Conservation (phyloP, 2,888 invertebrate species). For the Thymelicus acteon region DNA sequence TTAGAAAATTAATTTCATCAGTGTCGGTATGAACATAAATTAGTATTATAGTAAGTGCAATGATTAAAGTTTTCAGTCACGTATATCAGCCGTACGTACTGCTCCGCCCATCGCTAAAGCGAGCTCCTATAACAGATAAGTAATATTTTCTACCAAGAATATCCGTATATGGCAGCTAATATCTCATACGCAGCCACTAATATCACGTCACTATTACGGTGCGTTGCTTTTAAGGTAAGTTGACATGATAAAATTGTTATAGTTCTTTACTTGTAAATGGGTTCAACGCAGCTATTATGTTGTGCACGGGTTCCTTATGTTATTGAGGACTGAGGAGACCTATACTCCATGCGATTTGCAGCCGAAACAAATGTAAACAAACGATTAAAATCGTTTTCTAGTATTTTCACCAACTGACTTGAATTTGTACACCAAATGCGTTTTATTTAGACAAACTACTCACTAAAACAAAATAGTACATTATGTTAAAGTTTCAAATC, state of each 20-base stretch:
- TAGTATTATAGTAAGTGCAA: neutral
- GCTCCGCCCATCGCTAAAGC: conserved; percentile 19
- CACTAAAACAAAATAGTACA: too few species aligned
- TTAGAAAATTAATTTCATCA: neutral
- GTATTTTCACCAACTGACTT: too few species aligned
- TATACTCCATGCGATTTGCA: too few species aligned
- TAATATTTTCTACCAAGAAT: conserved; percentile 31
- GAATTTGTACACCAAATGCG: too few species aligned
- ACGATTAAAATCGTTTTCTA: too few species aligned
- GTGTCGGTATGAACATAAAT: conserved; percentile 7
- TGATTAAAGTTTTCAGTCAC: conserved; percentile 26
- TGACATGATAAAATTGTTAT: conserved; percentile 8
- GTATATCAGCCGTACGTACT: conserved; percentile 10
- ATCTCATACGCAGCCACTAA: conserved; percentile 30
- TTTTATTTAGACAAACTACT: too few species aligned
- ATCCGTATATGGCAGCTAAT: conserved; percentile 25
- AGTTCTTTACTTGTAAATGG: too few species aligned
- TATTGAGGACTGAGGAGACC: too few species aligned
- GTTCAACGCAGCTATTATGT: too few species aligned
- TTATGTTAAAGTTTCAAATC: too few species aligned
- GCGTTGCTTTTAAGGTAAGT: conserved; percentile 18
- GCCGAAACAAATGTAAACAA: too few species aligned
- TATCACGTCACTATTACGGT: conserved; percentile 22
- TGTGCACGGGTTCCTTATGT: too few species aligned
- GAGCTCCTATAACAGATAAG: conserved; percentile 15